These are phyloP conservation scores for Sciurus carolinensis DNA, from an alignment of 2,797 vertebrate genomes.

Conservation along the genomic window DNA sequence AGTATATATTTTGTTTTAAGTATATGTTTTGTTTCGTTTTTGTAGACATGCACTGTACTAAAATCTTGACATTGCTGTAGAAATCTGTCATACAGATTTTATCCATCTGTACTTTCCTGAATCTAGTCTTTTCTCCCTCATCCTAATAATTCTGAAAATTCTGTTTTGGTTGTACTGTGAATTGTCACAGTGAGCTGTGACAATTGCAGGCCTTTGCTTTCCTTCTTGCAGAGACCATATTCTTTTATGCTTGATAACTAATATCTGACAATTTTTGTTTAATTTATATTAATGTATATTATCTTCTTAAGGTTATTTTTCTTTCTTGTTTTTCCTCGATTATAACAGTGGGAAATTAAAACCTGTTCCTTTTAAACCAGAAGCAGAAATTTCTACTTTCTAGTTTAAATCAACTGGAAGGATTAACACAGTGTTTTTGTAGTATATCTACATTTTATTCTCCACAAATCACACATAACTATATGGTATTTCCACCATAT, in stretches of 20 bases:
- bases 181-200: not conserved
- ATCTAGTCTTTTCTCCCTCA: not conserved
- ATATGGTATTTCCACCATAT: not conserved
- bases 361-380: not conserved
- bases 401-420: not conserved
- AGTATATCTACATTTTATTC: not conserved
- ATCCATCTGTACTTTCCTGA: not conserved
- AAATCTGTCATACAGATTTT: not conserved
- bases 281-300: not conserved
- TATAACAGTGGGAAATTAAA: not conserved
- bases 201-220: not conserved
- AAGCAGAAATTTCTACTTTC: not conserved
- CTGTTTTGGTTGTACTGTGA: not conserved
- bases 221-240: not conserved
- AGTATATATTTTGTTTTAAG: not conserved
- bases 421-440: not conserved
- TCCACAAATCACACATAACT: not conserved
- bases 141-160: not conserved
- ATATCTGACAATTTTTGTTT: not conserved
- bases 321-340: not conserved
- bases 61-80: not conserved
- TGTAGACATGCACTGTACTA: not conserved
- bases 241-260: not conserved
- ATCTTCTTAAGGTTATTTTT: not conserved
- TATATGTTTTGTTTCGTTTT: no score